Percentiles rank a stretch among this genome's conserved stretches.
These are phyloP conservation scores for Bungarus multicinctus DNA, from an alignment of 2,113 vertebrate genomes.

Conservation along the genomic window DNA sequence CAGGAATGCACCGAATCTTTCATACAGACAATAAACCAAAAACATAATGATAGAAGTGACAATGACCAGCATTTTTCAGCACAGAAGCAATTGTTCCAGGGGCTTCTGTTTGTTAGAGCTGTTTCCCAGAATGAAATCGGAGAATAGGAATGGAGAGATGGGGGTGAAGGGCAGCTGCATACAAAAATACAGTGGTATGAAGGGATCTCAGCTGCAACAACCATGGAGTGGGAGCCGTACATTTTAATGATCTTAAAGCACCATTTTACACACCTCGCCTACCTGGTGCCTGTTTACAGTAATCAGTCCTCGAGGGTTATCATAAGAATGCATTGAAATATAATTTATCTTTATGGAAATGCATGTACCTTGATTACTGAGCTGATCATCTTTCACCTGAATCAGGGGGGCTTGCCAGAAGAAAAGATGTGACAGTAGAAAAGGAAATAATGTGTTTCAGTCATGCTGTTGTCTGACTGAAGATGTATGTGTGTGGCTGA, in stretches of 20 bases:
- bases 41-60: conserved; percentile 50
- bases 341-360: conserved; percentile 9
- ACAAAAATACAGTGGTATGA: background rate
- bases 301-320: background rate
- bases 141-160: background rate
- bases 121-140: fast-evolving
- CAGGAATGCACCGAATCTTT: conserved; percentile 18
- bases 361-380: background rate
- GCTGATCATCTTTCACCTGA: background rate
- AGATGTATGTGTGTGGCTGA: background rate
- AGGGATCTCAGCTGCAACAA: background rate
- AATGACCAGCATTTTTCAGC: conserved; percentile 22
- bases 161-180: background rate
- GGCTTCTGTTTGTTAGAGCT: background rate
- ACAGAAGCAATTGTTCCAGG: conserved; percentile 3
- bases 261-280: background rate
- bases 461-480: background rate
- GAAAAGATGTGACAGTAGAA: background rate
- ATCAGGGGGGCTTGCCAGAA: background rate
- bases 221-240: background rate
- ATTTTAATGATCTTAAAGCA: background rate
- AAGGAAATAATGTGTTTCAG: background rate
- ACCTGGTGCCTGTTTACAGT: background rate
- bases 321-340: background rate
- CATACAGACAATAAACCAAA: conserved; percentile 43